Evolutionary conservation across 2,888 invertebrate genomes (phyloP).

Genomic region (Aplocera efformata): DNA sequence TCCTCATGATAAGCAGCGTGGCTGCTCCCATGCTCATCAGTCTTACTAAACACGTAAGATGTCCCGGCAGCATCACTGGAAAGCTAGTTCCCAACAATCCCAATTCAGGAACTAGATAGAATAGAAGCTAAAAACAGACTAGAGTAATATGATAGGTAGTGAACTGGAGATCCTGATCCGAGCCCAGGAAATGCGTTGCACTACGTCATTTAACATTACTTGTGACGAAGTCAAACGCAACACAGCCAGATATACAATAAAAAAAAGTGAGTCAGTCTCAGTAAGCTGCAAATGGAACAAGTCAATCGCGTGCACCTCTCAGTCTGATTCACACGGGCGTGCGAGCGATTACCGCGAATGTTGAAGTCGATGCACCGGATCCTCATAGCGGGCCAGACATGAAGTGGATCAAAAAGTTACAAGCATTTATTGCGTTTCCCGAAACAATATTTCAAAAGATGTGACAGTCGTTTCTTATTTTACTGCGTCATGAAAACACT

Average conservation of each 20-base stretch:
- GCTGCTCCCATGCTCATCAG: too few species aligned
- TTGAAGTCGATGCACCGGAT: constrained; percentile 42
- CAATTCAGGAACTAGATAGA: too few species aligned
- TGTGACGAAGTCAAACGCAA: background rate
- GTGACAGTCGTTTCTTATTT: constrained; percentile 1
- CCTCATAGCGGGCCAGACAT: constrained; percentile 47
- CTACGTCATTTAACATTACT: too few species aligned
- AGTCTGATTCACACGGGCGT: constrained; percentile 66
- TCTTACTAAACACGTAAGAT: too few species aligned
- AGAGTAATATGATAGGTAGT: too few species aligned
- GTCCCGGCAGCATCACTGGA: too few species aligned
- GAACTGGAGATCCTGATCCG: too few species aligned
- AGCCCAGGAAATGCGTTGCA: too few species aligned
- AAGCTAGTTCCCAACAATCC: too few species aligned
- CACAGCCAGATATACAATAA: constrained; percentile 1
- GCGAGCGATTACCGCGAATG: constrained; percentile 28
- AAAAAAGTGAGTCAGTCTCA: constrained; percentile 12
- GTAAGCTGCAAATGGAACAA: constrained; percentile 29
- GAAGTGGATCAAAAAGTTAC: constrained; percentile 26
- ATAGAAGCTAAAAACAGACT: too few species aligned
- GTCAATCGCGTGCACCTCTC: constrained; percentile 55
- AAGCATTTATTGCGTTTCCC: constrained; percentile 4
- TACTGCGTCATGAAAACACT: too few species aligned
- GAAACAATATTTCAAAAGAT: constrained; percentile 8
- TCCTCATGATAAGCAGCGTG: too few species aligned